These are phyloP conservation scores for Sus cebifrons DNA, from an alignment of 2,797 vertebrate species.

Conservation along the genomic window DNA sequence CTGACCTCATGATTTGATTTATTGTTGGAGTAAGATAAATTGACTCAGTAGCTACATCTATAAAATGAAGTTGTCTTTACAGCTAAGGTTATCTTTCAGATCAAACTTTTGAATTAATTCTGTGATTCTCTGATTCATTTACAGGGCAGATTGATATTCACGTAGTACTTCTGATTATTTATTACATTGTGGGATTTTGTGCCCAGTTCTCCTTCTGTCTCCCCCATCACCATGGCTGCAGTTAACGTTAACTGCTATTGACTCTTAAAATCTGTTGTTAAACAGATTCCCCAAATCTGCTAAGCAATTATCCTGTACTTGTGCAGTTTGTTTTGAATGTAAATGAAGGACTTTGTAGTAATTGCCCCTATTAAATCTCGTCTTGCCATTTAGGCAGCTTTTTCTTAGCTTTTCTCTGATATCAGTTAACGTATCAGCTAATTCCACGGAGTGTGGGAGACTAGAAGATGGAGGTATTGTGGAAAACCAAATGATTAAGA, in stretches of 20 bases:
- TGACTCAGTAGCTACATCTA: background rate
- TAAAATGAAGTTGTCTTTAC: constrained; percentile 24
- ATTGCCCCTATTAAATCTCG: background rate
- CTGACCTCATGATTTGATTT: constrained; percentile 40
- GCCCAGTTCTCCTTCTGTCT: constrained; percentile 18
- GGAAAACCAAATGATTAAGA: constrained; percentile 50
- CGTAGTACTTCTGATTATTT: constrained; percentile 43
- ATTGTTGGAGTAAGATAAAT: constrained; percentile 1
- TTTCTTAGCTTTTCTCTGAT: constrained; percentile 9
- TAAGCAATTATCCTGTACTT: constrained; percentile 52
- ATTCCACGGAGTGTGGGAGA: background rate
- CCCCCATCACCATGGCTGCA: constrained; percentile 2
- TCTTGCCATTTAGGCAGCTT: constrained; percentile 40
- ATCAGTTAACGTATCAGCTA: constrained; percentile 7
- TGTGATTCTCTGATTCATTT: constrained; percentile 43
- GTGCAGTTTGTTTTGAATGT: constrained; percentile 42
- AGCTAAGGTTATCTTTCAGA: constrained; percentile 6
- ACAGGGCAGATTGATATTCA: constrained; percentile 65
- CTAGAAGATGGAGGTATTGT: constrained; percentile 38
- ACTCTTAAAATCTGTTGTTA: constrained; percentile 61
- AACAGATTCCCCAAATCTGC: constrained; percentile 51
- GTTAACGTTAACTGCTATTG: constrained; percentile 57
- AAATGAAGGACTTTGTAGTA: constrained; percentile 52
- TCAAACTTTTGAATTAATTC: constrained; percentile 52
- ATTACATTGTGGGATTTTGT: constrained; percentile 62